Evolutionary conservation across 2,888 invertebrate species (phyloP).

Genomic region (Drosophila percnosoma): DNA sequence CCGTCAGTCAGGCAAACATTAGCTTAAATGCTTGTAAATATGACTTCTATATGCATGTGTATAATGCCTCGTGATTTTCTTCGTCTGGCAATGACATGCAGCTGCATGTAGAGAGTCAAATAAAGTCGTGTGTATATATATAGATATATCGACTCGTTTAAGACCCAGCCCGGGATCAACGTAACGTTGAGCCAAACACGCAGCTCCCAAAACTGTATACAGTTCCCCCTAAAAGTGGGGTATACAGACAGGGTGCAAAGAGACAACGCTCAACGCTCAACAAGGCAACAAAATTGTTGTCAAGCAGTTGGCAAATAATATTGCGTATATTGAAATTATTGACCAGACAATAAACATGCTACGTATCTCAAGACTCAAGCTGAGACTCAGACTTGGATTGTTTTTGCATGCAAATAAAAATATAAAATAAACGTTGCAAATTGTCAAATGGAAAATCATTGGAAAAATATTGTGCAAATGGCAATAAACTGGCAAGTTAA

Average conservation of each 20-base stretch:
- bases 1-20: constrained; percentile 23
- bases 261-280: constrained; percentile 43
- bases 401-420: constrained; percentile 43
- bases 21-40: constrained; percentile 34
- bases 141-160: constrained; percentile 3
- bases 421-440: constrained; percentile 25
- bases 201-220: constrained; percentile 28
- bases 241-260: neutral
- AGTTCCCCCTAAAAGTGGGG: neutral
- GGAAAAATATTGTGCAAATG: constrained; percentile 29
- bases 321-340: constrained; percentile 62
- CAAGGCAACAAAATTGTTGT: constrained; percentile 41
- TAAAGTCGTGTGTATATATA: constrained; percentile 1
- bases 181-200: constrained; percentile 38
- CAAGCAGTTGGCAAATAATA: constrained; percentile 66
- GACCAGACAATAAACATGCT: constrained; percentile 36
- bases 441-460: constrained; percentile 27
- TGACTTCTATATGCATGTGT: constrained; percentile 7
- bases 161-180: constrained; percentile 14
- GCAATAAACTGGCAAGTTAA: constrained; percentile 10
- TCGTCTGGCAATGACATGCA: constrained; percentile 23
- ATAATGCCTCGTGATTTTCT: constrained; percentile 58
- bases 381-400: constrained; percentile 12
- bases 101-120: constrained; percentile 8
- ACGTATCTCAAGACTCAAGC: constrained; percentile 22